Base-by-base conservation (phyloP, 2,113 vertebrate species). In the Oncorhynchus masou region DNA sequence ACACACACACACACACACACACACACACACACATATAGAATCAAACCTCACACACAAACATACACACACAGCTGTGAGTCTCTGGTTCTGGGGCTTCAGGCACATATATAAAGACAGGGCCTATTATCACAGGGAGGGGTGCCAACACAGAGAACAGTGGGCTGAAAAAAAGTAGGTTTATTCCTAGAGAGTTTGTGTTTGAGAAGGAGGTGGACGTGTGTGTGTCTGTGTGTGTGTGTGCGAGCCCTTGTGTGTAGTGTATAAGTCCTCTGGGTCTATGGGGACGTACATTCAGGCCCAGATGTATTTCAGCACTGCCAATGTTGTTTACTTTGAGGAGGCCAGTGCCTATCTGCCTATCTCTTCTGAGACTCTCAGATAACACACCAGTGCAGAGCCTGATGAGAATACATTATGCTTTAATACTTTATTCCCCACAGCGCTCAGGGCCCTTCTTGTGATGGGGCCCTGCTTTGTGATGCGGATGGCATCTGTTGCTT, bases 321-420 rank as follows among this genome's bases (percentile, higher is more conserved):
- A 16, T 19, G 16, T 4, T 54, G 51, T 54, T 54, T 16, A 54
- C 16, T 3, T 19, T 16, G 51, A 54, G 16, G 16, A 19, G 51
- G 16, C 16, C 51, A 54, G 51, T 54, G 51, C 51, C 51, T 54
- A 45, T 45, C 39, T 45, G 39, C 39, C 39, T 45, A 11, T 45
- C 39, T 45, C 39, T 45, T 45, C 39, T 45, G 39, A 45, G 51
- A 45, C 39, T 11, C 39, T 45, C 39, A 8, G 39, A 45, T 45
- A 9, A 45, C 39, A 45, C 39, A 45, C 39, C 39, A 45, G 2
- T 45, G 39, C 39, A 45, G 9, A 45, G 39, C 34, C 60, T 74
- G 71, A 74, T 74, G 62, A 70, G 66, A 51, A 69, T 74, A 68
- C 66, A 31, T 73, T 62, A 64, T 77, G 51, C 11, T 67, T 22